These are phyloP conservation scores for Metopia argyrocephala DNA, from an alignment of 2,888 invertebrate genomes.

Conservation along the genomic window DNA sequence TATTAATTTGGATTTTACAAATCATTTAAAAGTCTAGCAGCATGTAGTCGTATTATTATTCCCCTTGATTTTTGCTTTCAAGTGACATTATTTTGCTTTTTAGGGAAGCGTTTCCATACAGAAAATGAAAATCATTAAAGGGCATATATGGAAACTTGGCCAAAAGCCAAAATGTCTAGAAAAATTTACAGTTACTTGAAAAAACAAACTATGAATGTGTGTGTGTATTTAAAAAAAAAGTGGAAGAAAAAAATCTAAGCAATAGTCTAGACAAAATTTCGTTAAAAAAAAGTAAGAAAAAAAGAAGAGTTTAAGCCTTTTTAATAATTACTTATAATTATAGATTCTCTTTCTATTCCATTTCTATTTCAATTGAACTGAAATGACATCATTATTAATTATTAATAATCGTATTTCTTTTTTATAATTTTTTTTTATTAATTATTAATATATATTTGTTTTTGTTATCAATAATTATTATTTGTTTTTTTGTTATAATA, in stretches of 20 bases:
- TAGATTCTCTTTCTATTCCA: neutral
- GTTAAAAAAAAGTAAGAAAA: neutral
- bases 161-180: conserved; percentile 60
- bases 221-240: conserved; percentile 36
- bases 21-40: neutral
- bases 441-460: neutral
- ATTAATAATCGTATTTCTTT: neutral
- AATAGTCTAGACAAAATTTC: conserved; percentile 47
- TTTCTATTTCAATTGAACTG: neutral
- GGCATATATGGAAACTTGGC: conserved; percentile 56
- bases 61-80: conserved; percentile 3
- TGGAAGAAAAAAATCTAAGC: conserved; percentile 31
- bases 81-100: neutral
- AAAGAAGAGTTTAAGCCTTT: neutral
- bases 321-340: neutral
- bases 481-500: conserved; percentile 36
- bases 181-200: conserved; percentile 15
- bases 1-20: conserved; percentile 41
- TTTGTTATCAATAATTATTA: conserved; percentile 34
- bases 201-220: conserved; percentile 2
- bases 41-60: neutral
- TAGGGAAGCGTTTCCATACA: neutral
- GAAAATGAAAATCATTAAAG: conserved; percentile 34
- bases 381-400: conserved; percentile 50
- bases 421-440: conserved; percentile 12